A percentile compares a stretch with the other conserved stretches of the same genome.
Evolutionary conservation across 2,113 vertebrate genomes (phyloP).

Genomic region (Psephotus haematonotus): DNA sequence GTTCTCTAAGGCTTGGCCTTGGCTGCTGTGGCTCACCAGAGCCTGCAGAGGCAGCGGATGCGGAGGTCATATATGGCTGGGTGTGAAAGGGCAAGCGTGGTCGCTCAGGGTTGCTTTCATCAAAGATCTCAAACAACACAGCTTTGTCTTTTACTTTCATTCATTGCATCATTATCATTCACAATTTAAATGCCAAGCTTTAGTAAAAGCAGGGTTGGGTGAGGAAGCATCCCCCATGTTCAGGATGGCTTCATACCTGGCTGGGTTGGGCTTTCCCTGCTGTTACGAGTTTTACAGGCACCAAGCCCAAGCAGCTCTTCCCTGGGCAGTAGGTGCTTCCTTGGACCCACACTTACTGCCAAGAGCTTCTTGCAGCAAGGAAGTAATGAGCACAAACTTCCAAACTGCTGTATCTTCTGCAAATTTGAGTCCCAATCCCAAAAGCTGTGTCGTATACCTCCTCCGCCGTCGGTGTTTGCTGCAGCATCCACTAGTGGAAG

Average conservation of each 20-base stretch:
- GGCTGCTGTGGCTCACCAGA: background rate
- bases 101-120: background rate
- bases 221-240: background rate
- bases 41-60: accelerated
- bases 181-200: background rate
- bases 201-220: background rate
- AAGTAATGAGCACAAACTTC: background rate
- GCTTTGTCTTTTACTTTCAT: background rate
- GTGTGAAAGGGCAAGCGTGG: background rate
- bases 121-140: background rate
- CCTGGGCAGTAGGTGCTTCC: accelerated
- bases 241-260: background rate
- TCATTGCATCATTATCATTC: background rate
- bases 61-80: background rate
- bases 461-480: background rate
- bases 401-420: background rate
- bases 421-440: background rate
- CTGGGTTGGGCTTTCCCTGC: background rate
- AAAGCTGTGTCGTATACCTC: background rate
- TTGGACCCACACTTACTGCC: background rate
- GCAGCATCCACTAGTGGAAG: background rate
- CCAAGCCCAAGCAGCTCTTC: background rate
- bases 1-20: background rate
- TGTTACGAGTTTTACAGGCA: background rate
- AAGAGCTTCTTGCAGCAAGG: background rate